A percentile compares a stretch with the other conserved stretches of the same genome.
These are phyloP conservation scores for Idaea straminata DNA, from an alignment of 2,888 invertebrate genomes.

Conservation along the genomic window DNA sequence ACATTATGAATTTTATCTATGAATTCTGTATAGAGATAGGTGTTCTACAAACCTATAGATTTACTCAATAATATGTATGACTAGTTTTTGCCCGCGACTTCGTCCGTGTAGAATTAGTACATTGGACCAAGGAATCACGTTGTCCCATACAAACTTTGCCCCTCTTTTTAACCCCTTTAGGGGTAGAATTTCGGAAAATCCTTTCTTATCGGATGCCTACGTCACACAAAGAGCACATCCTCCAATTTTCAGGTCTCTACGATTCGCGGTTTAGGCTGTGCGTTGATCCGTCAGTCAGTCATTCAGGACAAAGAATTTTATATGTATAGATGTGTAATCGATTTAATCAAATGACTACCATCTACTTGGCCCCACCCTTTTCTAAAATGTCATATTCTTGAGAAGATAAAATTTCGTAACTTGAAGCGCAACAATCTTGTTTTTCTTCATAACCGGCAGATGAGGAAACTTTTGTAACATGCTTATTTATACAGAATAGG, in stretches of 20 bases:
- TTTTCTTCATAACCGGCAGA: slow-evolving; percentile 39
- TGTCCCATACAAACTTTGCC: no score
- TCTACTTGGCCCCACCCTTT: background rate
- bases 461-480: slow-evolving; percentile 52
- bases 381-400: slow-evolving; percentile 5
- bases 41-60: background rate
- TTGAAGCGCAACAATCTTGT: slow-evolving; percentile 32
- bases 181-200: no score
- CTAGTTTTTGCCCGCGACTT: no score
- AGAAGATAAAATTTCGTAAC: slow-evolving; percentile 28
- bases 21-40: background rate
- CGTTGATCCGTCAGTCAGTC: no score
- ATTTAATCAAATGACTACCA: background rate
- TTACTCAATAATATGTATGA: background rate
- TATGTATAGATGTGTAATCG: background rate
- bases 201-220: no score
- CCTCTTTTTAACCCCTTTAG: no score
- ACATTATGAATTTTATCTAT: slow-evolving; percentile 5
- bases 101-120: no score
- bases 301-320: no score
- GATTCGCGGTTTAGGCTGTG: no score
- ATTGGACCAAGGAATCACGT: no score
- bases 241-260: no score
- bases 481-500: slow-evolving; percentile 41
- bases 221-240: no score